Evolutionary conservation across 2,797 vertebrate species (phyloP), one percentile per base, ranked within the genome.

Genomic region (Crocodylus rhombifer): DNA sequence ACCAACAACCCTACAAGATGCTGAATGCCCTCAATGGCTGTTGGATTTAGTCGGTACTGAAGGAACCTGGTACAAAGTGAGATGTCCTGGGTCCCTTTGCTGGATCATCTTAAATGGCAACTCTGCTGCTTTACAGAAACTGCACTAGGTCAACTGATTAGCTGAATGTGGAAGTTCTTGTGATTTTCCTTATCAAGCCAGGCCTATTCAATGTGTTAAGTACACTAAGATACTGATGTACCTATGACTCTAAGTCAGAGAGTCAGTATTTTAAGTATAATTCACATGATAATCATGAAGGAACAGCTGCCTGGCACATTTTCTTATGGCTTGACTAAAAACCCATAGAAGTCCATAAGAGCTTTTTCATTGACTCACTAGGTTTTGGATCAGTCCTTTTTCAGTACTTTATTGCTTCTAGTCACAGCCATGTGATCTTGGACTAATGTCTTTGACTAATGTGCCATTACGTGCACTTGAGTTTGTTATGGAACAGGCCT

Each of bases 241-340:
- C 36, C 57, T 62, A 0, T 3, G 58, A 28, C 28, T 30, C 55
- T 20, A 26, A 23, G n/a, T 63, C 51, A 51, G 64, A 55, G 60
- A 6, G 55, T 16, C 23, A 7, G 23, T 33, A n/a, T 21, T 21
- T 63, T 62, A 6, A 4, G 0, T 5, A 17, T n/a, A 10, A 23
- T 21, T 12, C 76, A 28, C 58, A 5, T 6, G 75, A 18, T 30
- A 5, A 65, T 28, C 36, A 56, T 51, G 5, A 3, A 76, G 18
- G 61, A 81, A 64, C 62, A 57, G 16, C 36, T 4, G 21, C 16
- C 82, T 20, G 15, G 8, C 30, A 1, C 7, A 3, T 28, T 64
- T 64, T 14, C 5, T 42, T 23, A 23, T 6, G 76, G 28, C 76
- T 78, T 78, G 77, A 42, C 36, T 58, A 56, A 56, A 88, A 91